Evolutionary conservation across 2,797 vertebrate genomes (phyloP).

Genomic region (Sebastes minor): DNA sequence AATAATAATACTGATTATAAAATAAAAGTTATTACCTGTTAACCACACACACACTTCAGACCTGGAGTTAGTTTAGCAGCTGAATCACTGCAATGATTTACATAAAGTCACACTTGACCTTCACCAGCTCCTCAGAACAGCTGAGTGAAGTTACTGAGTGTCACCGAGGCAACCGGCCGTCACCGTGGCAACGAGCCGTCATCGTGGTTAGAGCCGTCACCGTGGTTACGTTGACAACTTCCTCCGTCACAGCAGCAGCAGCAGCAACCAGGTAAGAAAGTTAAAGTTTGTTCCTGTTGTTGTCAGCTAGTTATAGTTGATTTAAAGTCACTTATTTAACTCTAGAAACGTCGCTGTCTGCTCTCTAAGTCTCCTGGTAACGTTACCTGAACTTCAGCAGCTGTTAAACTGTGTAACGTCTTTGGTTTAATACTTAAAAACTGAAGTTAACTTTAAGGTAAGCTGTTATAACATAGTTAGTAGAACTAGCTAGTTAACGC

Average conservation of each 20-base stretch:
- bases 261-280: constrained; percentile 57
- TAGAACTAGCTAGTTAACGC: not conserved
- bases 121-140: not conserved
- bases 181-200: constrained; percentile 41
- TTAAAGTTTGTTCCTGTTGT: not conserved
- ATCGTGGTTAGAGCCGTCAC: constrained; percentile 43
- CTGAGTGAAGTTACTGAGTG: not conserved
- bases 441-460: not conserved
- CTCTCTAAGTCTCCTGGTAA: fast-evolving
- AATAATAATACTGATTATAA: no score
- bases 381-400: not conserved
- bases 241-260: not conserved
- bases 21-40: no score
- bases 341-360: not conserved
- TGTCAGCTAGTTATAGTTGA: not conserved
- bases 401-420: not conserved
- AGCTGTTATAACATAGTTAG: not conserved
- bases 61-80: no score
- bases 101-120: not conserved
- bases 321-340: not conserved
- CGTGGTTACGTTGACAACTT: constrained; percentile 41
- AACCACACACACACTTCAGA: no score
- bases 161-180: constrained; percentile 33
- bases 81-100: no score
- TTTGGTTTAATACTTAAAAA: not conserved